phyloP scores from a whole-genome alignment of 2,113 vertebrate genomes.

The Fukomys damarensis region DNA sequence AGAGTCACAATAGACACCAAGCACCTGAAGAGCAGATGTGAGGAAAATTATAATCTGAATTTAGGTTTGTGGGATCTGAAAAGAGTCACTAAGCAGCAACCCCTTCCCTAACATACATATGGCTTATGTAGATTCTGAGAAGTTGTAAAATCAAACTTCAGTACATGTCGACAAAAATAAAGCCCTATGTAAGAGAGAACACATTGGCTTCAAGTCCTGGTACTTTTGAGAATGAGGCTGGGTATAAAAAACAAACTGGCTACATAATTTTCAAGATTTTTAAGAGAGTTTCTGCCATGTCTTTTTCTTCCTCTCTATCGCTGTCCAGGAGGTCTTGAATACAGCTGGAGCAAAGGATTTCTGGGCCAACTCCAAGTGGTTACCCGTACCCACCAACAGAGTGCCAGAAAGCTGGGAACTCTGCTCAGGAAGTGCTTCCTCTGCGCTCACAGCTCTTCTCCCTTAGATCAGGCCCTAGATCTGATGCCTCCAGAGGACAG shows the following conservation, averaged over 20 bases:
- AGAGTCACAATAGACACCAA: background rate
- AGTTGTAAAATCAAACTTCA: background rate
- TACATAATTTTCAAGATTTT: background rate
- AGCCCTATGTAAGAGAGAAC: no score
- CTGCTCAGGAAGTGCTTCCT: background rate
- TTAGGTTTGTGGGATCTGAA: background rate
- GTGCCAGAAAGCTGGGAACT: background rate
- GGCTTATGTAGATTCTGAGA: background rate
- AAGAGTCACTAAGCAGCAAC: background rate
- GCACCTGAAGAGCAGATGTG: background rate
- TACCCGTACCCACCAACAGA: background rate
- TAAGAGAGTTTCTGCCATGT: background rate
- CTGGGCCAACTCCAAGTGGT: background rate
- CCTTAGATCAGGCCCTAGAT: background rate
- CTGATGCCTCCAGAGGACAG: background rate
- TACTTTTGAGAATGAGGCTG: background rate
- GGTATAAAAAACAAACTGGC: background rate
- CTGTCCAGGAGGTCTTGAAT: background rate
- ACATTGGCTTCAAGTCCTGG: background rate
- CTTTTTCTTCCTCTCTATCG: background rate
- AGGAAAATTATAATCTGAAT: slow-evolving; percentile 2
- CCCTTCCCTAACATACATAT: background rate
- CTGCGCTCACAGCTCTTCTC: background rate
- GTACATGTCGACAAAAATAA: background rate
- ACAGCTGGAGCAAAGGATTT: background rate